Percentiles rank a stretch among this genome's conserved stretches.
Evolutionary conservation across 2,888 invertebrate genomes (phyloP).

Genomic region (Dryadula phaetusa): DNA sequence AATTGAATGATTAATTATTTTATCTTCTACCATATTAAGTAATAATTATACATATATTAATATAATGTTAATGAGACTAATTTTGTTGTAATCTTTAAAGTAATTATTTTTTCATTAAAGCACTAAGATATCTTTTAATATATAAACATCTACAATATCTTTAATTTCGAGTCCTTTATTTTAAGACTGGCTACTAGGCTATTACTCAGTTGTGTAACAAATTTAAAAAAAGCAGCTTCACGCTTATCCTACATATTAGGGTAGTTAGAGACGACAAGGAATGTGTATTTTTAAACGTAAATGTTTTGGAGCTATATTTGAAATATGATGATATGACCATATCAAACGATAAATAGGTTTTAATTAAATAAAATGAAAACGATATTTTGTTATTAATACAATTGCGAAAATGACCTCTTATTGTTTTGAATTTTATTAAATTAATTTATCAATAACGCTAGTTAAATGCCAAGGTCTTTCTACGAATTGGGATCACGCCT

Average conservation of each 20-base stretch:
- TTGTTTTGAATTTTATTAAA: conserved; percentile 30
- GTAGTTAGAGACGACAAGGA: too few species aligned
- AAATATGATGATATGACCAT: background rate
- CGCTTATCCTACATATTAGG: too few species aligned
- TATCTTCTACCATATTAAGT: background rate
- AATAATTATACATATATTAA: background rate
- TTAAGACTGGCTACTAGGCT: too few species aligned
- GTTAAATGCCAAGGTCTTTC: conserved; percentile 59
- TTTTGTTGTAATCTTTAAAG: background rate
- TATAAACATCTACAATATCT: too few species aligned
- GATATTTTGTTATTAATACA: background rate
- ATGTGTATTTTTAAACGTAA: background rate
- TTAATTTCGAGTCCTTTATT: too few species aligned
- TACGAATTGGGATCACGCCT: conserved; percentile 62
- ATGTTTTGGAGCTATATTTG: too few species aligned
- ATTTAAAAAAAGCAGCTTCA: too few species aligned
- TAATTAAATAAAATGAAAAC: background rate
- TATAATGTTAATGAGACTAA: background rate
- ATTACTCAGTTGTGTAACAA: too few species aligned
- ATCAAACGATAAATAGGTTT: background rate
- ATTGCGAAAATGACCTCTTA: background rate
- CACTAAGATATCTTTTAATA: too few species aligned
- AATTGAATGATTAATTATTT: conserved; percentile 17
- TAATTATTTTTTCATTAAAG: background rate
- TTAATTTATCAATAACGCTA: conserved; percentile 56